Evolutionary conservation across 2,888 invertebrate genomes (phyloP), one percentile per base, ranked within the genome.

Genomic region (Parnassius glacialis): DNA sequence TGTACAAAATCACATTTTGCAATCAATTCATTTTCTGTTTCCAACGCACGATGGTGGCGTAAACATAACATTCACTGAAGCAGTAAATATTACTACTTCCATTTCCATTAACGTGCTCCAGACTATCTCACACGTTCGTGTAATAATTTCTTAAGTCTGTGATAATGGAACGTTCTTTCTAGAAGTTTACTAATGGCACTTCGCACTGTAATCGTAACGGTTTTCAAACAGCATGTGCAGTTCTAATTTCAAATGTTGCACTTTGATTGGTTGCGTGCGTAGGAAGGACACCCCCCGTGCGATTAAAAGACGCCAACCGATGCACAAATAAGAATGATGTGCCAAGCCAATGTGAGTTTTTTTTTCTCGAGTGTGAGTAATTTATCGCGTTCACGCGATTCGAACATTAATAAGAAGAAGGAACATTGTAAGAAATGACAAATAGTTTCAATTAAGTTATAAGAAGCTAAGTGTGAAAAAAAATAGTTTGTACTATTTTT

Each of bases 201-300:
- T 76, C 74, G 77, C 76, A 79, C 76, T 74, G 65, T 72, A 76
- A 76, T 74, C 71, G 68, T 72, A 72, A 42, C 66, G 73, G 75
- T 77, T 82, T 76, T 45, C 77, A 78, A 73, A 78, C 75, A 73
- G 75, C 77, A 79, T 76, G 79, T 78, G 77, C 79, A 81, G 79
- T 81, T 84, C 78, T 82, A 83, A 86, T 84, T 84, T 85, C 77
- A 71, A 81, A 80, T 79, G 81, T 79, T 80, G 81, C 75, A 78
- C 77, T 78, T 79, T 83, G 85, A 88, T 87, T 87, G 88, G 87
- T 71, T 66, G 69, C 64, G 68, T 64, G 70, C 65, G 58, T 61
- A 57, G 67, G 72, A 73, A 69, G 76, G 80, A 16, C 16, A 16
- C 16, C 16, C 16, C 16, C 16, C 16, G 16, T 71, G 71, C 76